Evolutionary conservation across 2,888 invertebrate genomes (phyloP), one percentile per base, ranked within the genome.

Genomic region (Eurytoma californica): DNA sequence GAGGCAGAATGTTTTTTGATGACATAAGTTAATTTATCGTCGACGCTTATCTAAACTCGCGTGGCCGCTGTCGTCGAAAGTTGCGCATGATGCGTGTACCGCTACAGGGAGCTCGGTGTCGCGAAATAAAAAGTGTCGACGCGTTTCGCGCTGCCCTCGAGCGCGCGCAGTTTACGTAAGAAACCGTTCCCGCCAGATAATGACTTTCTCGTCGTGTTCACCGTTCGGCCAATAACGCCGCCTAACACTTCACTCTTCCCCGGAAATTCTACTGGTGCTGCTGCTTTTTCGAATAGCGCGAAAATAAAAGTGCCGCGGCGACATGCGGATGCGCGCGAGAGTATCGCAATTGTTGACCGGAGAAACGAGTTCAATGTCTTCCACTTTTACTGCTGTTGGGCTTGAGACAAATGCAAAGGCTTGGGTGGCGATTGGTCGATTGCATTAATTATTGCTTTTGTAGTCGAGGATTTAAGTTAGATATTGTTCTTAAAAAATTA

Each of bases 121-220:
- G 53, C 14, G 53, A 53, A n/a, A 53, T n/a, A 53, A 53, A n/a
- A 53, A 53, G 13, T 53, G 53, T 13, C 53, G 53, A n/a, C 53
- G 53, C 14, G 53, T 3, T 13, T 53, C 53, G 53, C 53, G 7
- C n/a, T 53, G 53, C 53, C 53, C 53, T 53, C 53, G 53, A 53
- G 53, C 53, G 7, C 18, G 24, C 9, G 20, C 20, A 1, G 20
- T 18, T 68, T 68, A 68, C 68, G 68, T 39, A 68, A 68, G 68
- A 68, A 68, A 18, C 61, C 55, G 30, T 24, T 49, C 51, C 24
- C 12, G 18, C n/a, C 18, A 14, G 51, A n/a, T 28, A 55, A 60
- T 30, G 51, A 72, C 72, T 72, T 72, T 72, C 72, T 72, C 72
- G 60, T 49, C 72, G 72, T 24, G 24, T 72, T 72, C 72, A 51